These are phyloP conservation scores for Eunapius fragilis DNA, from an alignment of 37 sponge, comb jelly and placozoan genomes.

Conservation along the genomic window DNA sequence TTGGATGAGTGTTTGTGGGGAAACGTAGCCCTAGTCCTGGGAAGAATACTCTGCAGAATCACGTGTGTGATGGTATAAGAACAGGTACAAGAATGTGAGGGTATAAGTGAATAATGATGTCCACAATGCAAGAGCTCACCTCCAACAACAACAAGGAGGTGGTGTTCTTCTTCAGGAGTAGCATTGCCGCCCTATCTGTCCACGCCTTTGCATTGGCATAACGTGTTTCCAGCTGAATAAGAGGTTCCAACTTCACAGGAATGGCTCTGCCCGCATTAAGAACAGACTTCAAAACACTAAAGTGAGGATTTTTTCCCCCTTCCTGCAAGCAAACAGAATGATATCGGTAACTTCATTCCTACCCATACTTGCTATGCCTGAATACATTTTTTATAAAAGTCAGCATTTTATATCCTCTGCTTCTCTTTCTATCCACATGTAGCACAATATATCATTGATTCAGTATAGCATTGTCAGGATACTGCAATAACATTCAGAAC, in stretches of 20 bases:
- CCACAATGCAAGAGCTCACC: conserved; percentile 31
- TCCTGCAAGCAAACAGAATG: conserved; percentile 6
- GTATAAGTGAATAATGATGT: too few species aligned
- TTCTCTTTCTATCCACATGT: too few species aligned
- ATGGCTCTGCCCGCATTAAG: conserved; percentile 37
- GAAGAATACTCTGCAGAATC: conserved; percentile 62
- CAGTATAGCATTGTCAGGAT: too few species aligned
- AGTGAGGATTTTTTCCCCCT: conserved; percentile 50
- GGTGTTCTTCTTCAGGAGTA: conserved; percentile 75
- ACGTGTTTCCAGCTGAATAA: conserved; percentile 64
- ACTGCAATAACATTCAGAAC: too few species aligned
- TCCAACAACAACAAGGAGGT: conserved; percentile 57
- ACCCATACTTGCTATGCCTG: too few species aligned
- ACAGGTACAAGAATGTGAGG: neutral
- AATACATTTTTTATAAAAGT: too few species aligned
- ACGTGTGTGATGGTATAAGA: neutral
- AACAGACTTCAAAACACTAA: conserved; percentile 30
- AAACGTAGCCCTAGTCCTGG: conserved; percentile 52
- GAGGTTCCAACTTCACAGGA: conserved; percentile 50
- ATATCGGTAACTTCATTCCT: too few species aligned
- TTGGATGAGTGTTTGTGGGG: conserved; percentile 1
- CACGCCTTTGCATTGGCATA: conserved; percentile 74
- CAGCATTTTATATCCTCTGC: too few species aligned
- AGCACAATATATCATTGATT: too few species aligned
- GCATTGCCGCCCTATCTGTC: conserved; percentile 62